Percentiles rank a stretch among this genome's conserved stretches.
These are phyloP conservation scores for Lithobates pipiens DNA, from an alignment of 2,797 vertebrate species.

Conservation along the genomic window DNA sequence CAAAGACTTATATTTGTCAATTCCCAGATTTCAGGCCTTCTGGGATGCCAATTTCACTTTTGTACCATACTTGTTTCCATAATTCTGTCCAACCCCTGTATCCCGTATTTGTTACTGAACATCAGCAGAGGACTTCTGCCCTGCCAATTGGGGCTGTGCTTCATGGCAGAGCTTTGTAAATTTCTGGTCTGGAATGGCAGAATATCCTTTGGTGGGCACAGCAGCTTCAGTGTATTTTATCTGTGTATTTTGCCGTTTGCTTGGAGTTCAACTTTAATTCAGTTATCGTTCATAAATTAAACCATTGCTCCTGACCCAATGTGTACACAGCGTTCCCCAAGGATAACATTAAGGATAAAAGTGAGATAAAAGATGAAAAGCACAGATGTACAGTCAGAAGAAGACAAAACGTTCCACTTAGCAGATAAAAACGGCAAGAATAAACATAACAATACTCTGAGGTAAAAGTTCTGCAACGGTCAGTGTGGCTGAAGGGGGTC, in stretches of 20 bases:
- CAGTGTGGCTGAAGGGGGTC: neutral
- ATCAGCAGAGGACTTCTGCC: neutral
- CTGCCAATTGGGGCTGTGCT: neutral
- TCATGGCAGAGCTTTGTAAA: no score
- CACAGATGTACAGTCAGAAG: neutral
- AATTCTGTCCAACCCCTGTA: no score
- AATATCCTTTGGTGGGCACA: no score
- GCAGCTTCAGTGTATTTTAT: no score
- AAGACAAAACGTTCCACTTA: constrained; percentile 17
- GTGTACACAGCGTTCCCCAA: constrained; percentile 29
- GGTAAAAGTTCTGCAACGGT: neutral
- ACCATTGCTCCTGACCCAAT: neutral
- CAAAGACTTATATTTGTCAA: no score
- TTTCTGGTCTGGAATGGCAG: no score
- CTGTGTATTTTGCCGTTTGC: neutral
- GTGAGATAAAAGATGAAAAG: constrained; percentile 7
- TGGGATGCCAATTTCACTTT: no score
- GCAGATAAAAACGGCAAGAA: constrained; percentile 4
- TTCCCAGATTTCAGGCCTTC: no score
- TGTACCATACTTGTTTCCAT: no score
- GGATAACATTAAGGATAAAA: constrained; percentile 7
- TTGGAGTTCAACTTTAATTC: neutral
- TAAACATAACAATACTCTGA: constrained; percentile 20
- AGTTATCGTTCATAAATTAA: neutral
- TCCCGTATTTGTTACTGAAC: no score